Percentiles rank a stretch among this genome's conserved stretches.
Conservation (phyloP, 2,113 vertebrate species). For the Oryzias curvinotus region DNA sequence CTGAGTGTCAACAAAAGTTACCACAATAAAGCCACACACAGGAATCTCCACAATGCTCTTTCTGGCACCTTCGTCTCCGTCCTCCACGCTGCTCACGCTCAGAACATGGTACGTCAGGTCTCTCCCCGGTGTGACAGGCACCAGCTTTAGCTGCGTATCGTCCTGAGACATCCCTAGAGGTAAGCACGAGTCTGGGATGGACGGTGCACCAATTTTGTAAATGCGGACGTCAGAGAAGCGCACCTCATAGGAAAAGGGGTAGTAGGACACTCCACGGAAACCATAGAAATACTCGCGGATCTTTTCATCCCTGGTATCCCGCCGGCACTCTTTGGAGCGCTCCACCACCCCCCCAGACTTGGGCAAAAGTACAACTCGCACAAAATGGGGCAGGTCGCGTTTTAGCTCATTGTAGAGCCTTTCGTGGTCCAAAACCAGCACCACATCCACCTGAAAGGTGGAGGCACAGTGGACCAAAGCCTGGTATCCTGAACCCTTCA, state of each 20-base stretch:
- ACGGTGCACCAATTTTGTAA: conserved; percentile 96
- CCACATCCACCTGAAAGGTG: conserved; percentile 96
- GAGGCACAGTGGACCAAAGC: conserved; percentile 95
- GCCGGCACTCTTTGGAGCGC: conserved; percentile 92
- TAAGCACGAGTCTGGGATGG: conserved; percentile 96
- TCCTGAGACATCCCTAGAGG: conserved; percentile 98
- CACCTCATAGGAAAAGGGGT: conserved; percentile 94
- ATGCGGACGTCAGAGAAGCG: conserved; percentile 97
- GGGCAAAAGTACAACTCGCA: conserved; percentile 90
- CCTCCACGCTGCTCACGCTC: conserved; percentile 90
- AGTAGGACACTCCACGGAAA: conserved; percentile 89
- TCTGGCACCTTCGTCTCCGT: conserved; percentile 77
- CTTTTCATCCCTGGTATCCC: conserved; percentile 90
- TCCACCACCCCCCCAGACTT: conserved; percentile 95
- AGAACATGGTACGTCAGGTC: conserved; percentile 96
- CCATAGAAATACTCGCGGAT: conserved; percentile 98
- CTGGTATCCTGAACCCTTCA: conserved; percentile 97
- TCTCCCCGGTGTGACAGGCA: conserved; percentile 91
- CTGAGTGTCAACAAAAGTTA: conserved; percentile 91
- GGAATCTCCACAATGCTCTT: conserved; percentile 85
- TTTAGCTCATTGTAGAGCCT: conserved; percentile 96
- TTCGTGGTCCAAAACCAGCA: conserved; percentile 96
- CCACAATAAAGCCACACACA: conserved; percentile 94
- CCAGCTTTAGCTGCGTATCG: conserved; percentile 96
- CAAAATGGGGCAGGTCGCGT: conserved; percentile 94